Conservation (phyloP, 2,797 vertebrate genomes). For the Dicrostonyx torquatus region DNA sequence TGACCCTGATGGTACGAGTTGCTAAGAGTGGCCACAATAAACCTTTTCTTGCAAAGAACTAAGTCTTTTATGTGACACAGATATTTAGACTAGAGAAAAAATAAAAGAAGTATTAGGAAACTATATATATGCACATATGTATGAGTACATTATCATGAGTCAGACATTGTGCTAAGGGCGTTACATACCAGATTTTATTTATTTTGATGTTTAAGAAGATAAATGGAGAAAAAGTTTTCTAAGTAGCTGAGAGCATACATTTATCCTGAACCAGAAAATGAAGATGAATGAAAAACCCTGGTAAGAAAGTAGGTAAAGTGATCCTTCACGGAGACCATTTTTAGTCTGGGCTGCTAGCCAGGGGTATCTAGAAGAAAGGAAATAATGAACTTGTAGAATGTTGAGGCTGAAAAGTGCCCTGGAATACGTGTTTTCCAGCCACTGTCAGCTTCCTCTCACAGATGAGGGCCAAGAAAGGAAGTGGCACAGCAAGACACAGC, state of each 20-base stretch:
- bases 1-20: not conserved
- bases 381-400: slow-evolving; percentile 71
- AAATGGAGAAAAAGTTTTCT: slow-evolving; percentile 60
- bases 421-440: not conserved
- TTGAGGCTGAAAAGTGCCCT: slow-evolving; percentile 33
- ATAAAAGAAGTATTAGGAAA: slow-evolving; percentile 13
- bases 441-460: not conserved
- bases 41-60: not conserved
- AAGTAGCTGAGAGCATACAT: slow-evolving; percentile 50
- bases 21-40: not conserved
- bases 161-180: slow-evolving; percentile 56
- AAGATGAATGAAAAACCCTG: slow-evolving; percentile 73
- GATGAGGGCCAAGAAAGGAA: not conserved
- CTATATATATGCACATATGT: not conserved
- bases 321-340: slow-evolving; percentile 54
- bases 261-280: slow-evolving; percentile 64
- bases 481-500: not conserved
- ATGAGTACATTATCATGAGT: slow-evolving; percentile 46
- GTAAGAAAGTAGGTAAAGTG: slow-evolving; percentile 63
- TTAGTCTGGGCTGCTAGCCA: slow-evolving; percentile 74
- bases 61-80: slow-evolving; percentile 30
- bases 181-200: slow-evolving; percentile 67
- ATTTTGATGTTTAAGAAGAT: slow-evolving; percentile 68
- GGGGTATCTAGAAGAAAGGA: slow-evolving; percentile 60
- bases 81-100: slow-evolving; percentile 39